These are phyloP conservation scores for Pediacus dermestoides DNA, from an alignment of 2,888 invertebrate species.

Conservation along the genomic window DNA sequence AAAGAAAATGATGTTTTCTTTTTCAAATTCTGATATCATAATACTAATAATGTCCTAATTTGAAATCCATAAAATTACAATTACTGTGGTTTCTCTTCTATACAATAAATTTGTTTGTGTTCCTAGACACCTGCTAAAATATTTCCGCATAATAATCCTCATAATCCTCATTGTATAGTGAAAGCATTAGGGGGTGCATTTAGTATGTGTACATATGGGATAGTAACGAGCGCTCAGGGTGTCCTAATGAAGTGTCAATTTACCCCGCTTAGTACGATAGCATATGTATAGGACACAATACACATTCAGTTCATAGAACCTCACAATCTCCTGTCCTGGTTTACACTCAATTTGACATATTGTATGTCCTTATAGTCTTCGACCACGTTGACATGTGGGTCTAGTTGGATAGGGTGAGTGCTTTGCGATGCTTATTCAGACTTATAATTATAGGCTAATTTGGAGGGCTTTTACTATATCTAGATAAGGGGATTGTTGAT, in stretches of 20 bases:
- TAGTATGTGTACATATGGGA: constrained; percentile 42
- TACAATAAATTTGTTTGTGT: no score
- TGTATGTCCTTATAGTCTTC: constrained; percentile 39
- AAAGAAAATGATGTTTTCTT: no score
- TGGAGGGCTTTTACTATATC: constrained; percentile 19
- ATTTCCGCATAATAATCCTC: constrained; percentile 36
- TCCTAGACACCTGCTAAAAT: constrained; percentile 36
- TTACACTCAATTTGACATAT: constrained; percentile 52
- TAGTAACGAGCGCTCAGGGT: constrained; percentile 43
- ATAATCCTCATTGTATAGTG: constrained; percentile 26
- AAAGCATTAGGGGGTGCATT: constrained; percentile 23
- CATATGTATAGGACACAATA: no score
- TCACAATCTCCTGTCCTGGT: constrained; percentile 28
- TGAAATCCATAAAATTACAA: no score
- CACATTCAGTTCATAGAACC: constrained; percentile 19
- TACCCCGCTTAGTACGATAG: constrained; percentile 40
- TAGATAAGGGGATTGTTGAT: constrained; percentile 15
- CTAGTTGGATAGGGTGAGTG: constrained; percentile 13
- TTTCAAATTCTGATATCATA: no score
- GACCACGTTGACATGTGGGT: constrained; percentile 26
- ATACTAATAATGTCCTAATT: no score
- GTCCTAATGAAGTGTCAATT: constrained; percentile 51
- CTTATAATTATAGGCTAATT: constrained; percentile 31
- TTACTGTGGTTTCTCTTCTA: no score
- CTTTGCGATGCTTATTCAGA: constrained; percentile 14